Percentiles rank a stretch among this genome's conserved stretches.
phyloP scores from a whole-genome alignment of 2,888 invertebrate species.

The Eulithis testata region DNA sequence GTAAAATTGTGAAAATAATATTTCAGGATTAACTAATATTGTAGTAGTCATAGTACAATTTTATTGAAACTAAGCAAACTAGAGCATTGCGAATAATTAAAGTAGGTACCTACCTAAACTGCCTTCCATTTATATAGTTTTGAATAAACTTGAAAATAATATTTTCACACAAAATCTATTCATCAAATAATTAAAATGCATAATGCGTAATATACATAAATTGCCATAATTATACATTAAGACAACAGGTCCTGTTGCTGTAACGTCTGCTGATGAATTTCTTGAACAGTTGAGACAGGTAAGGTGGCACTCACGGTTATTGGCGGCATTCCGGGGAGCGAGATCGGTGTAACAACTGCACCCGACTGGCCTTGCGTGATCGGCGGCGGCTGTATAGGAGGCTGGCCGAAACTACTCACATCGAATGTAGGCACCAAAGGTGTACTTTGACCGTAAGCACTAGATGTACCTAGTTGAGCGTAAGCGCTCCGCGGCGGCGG shows the following conservation, averaged over 20 bases:
- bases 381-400: conserved; percentile 68
- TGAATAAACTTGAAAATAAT: conserved; percentile 37
- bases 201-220: conserved; percentile 14
- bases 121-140: conserved; percentile 34
- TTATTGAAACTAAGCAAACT: conserved; percentile 4
- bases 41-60: neutral
- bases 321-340: conserved; percentile 91
- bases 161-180: conserved; percentile 44
- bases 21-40: conserved; percentile 15
- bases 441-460: conserved; percentile 45
- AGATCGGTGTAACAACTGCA: conserved; percentile 87
- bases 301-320: conserved; percentile 90
- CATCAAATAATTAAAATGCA: conserved; percentile 49
- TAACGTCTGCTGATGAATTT: conserved; percentile 75
- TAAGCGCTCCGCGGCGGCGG: conserved; percentile 44
- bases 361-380: conserved; percentile 65
- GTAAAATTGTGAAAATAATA: conserved; percentile 39
- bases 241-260: conserved; percentile 76
- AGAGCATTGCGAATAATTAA: conserved; percentile 21
- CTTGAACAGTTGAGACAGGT: conserved; percentile 86
- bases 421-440: conserved; percentile 75
- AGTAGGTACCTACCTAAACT: conserved; percentile 26
- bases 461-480: conserved; percentile 19
- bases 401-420: conserved; percentile 69
- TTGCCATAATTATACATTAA: conserved; percentile 47